These are phyloP conservation scores for Piaya cayana DNA, from an alignment of 2,113 vertebrate genomes.

Conservation along the genomic window DNA sequence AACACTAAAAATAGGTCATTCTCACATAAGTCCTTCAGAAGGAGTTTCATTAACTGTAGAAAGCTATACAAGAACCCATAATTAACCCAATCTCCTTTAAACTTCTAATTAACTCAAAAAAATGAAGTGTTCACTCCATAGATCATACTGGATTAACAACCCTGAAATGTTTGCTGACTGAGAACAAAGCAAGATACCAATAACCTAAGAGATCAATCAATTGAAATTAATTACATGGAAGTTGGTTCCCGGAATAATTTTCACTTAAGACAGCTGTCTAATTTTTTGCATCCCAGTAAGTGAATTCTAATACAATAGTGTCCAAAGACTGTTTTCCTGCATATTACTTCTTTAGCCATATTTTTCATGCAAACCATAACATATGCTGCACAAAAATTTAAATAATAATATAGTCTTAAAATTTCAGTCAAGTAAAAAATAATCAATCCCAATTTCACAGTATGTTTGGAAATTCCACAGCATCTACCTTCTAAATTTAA, in stretches of 20 bases:
- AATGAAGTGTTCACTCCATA: neutral
- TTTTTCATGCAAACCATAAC: neutral
- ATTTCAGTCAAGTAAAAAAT: neutral
- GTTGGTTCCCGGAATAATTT: neutral
- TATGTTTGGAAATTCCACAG: neutral
- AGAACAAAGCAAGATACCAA: neutral
- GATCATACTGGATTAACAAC: neutral
- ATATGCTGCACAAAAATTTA: neutral
- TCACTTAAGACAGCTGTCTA: neutral
- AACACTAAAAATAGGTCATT: neutral
- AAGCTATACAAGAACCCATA: neutral
- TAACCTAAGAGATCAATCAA: neutral
- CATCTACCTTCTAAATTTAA: neutral
- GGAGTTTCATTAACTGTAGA: neutral
- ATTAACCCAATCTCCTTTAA: neutral
- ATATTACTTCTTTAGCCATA: neutral
- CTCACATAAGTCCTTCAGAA: neutral
- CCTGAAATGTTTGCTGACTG: neutral
- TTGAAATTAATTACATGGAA: neutral
- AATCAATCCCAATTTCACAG: neutral
- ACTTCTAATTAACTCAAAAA: neutral
- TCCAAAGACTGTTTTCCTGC: neutral
- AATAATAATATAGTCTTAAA: neutral
- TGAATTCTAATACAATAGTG: neutral
- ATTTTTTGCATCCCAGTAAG: neutral